Percentiles rank a stretch among this genome's conserved stretches.
Evolutionary conservation across 2,113 vertebrate species (phyloP).

Genomic region (Siniperca knerii): DNA sequence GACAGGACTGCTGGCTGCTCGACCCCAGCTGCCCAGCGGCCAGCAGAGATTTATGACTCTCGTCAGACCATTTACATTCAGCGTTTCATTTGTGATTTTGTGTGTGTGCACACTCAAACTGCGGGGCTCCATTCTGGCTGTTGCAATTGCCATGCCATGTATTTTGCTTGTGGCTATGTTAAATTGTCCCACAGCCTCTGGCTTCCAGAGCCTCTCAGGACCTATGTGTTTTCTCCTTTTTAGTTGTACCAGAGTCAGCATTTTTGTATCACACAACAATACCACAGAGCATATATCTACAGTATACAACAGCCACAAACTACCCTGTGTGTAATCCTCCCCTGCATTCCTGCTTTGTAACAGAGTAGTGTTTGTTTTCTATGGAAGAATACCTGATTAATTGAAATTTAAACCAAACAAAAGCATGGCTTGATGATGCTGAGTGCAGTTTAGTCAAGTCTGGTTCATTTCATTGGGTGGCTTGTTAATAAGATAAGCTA

Average conservation of each 20-base stretch:
- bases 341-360: neutral
- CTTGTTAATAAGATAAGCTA: neutral
- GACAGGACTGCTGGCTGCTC: constrained; percentile 54
- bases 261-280: constrained; percentile 12
- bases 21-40: constrained; percentile 64
- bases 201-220: constrained; percentile 49
- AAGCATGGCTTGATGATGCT: neutral
- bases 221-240: constrained; percentile 37
- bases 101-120: constrained; percentile 23
- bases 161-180: constrained; percentile 66
- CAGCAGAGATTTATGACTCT: constrained; percentile 69
- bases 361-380: neutral
- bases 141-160: constrained; percentile 42
- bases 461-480: neutral
- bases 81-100: constrained; percentile 62
- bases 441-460: neutral
- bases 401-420: neutral
- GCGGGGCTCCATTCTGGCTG: constrained; percentile 30
- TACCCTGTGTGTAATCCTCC: neutral
- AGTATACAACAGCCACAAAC: neutral
- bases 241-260: constrained; percentile 34
- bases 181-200: constrained; percentile 69
- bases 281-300: neutral
- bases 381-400: neutral
- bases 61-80: constrained; percentile 70